Evolutionary conservation across 2,888 invertebrate genomes (phyloP).

Genomic region (Rotaria magnacalcarata): DNA sequence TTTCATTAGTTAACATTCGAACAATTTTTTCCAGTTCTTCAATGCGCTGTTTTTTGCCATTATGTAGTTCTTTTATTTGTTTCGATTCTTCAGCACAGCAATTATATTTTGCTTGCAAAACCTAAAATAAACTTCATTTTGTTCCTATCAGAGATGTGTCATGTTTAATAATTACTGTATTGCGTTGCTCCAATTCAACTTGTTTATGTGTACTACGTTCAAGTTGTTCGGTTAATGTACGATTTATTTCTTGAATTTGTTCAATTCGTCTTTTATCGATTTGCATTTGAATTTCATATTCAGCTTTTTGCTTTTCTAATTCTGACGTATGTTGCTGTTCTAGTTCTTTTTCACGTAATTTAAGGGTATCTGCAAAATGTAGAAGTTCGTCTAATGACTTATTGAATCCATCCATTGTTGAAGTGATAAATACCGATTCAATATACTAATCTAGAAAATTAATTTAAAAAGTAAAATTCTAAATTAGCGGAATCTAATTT

Average conservation of each 20-base stretch:
- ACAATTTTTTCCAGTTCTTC: not conserved
- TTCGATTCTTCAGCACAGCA: not conserved
- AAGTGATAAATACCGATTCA: not conserved
- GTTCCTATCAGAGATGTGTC: no score
- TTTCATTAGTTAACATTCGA: not conserved
- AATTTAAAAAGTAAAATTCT: no score
- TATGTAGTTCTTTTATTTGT: not conserved
- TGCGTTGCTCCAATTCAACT: not conserved
- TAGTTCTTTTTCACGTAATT: not conserved
- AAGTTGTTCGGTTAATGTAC: not conserved
- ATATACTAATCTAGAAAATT: not conserved
- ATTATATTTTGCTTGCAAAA: not conserved
- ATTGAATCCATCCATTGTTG: not conserved
- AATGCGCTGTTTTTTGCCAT: not conserved
- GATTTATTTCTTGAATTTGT: not conserved
- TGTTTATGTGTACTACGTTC: not conserved
- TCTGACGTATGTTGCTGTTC: not conserved
- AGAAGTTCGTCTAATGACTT: not conserved
- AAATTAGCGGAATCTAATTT: no score
- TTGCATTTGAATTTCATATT: not conserved
- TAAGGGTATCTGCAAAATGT: not conserved
- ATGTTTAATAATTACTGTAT: not conserved
- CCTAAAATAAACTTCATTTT: not conserved
- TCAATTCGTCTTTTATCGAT: not conserved
- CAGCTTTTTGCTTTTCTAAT: not conserved